A percentile compares a stretch with the other conserved stretches of the same genome.
Conservation (phyloP, 2,113 vertebrate genomes). For the Protobothrops mucrosquamatus region DNA sequence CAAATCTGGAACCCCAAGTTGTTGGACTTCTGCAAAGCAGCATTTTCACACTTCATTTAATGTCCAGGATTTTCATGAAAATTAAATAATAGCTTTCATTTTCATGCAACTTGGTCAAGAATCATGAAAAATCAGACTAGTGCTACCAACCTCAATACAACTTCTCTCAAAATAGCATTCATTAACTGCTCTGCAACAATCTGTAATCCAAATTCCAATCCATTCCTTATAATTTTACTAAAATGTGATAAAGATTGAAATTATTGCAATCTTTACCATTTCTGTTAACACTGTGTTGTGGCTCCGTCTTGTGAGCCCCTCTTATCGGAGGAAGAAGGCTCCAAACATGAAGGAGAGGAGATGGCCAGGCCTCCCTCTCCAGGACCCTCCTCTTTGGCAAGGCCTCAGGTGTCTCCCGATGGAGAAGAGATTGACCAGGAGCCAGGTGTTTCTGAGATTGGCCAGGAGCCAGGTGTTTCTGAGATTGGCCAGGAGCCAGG, state of each 20-base stretch:
- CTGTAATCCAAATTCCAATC: neutral
- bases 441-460: no score
- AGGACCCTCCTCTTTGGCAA: no score
- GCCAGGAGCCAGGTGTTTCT: no score
- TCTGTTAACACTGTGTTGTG: neutral
- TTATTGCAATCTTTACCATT: neutral
- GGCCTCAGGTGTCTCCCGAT: no score
- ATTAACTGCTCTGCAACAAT: neutral
- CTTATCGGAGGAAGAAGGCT: no score
- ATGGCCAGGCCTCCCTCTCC: no score
- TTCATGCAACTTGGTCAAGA: neutral
- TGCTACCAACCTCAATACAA: neutral
- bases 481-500: no score
- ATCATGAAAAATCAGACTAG: neutral
- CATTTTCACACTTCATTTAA: neutral
- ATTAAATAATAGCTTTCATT: neutral
- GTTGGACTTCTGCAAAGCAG: neutral
- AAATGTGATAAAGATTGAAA: neutral
- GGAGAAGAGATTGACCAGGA: no score
- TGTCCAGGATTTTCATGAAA: neutral
- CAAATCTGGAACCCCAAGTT: neutral
- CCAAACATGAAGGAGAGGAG: no score
- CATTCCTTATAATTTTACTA: neutral
- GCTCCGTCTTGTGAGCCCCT: no score
- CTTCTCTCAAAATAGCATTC: neutral